Conservation (phyloP, 2,797 vertebrate species). For the Peromyscus eremicus region DNA sequence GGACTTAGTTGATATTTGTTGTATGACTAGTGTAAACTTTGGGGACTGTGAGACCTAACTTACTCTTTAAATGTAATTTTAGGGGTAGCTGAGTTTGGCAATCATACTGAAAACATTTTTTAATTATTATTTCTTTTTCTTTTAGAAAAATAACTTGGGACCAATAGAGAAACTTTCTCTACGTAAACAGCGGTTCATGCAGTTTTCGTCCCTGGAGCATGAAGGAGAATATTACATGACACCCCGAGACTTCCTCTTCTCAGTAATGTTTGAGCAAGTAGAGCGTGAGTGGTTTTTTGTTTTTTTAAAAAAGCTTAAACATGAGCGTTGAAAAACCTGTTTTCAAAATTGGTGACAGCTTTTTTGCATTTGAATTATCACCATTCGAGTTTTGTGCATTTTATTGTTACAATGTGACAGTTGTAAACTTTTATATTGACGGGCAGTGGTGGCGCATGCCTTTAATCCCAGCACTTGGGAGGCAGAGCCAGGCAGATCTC, state of each 20-base stretch:
- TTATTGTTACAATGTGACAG: not conserved
- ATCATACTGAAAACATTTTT: not conserved
- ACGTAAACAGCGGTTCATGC: constrained; percentile 93
- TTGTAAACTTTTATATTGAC: not conserved
- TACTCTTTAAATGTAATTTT: constrained; percentile 14
- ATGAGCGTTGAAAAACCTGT: not conserved
- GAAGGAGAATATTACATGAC: constrained; percentile 97
- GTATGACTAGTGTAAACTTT: not conserved
- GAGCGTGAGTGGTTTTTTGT: constrained; percentile 90
- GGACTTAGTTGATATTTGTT: constrained; percentile 9
- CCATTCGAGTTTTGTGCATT: not conserved
- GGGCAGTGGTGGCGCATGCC: too few relatives aligned
- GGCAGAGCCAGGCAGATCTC: too few relatives aligned
- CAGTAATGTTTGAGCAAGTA: constrained; percentile 94
- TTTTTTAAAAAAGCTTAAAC: not conserved
- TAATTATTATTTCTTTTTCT: constrained; percentile 68
- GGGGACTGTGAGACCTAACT: not conserved
- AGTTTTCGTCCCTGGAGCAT: constrained; percentile 94
- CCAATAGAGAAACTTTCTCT: constrained; percentile 87
- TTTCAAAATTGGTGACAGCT: constrained; percentile 18
- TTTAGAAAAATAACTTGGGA: constrained; percentile 86
- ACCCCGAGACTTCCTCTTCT: constrained; percentile 97
- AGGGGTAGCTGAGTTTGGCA: not conserved
- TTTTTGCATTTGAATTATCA: constrained; percentile 44
- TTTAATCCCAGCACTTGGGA: too few relatives aligned